These are phyloP conservation scores for Drosophila sulfurigaster DNA, from an alignment of 1,140 invertebrate genomes.

Conservation along the genomic window DNA sequence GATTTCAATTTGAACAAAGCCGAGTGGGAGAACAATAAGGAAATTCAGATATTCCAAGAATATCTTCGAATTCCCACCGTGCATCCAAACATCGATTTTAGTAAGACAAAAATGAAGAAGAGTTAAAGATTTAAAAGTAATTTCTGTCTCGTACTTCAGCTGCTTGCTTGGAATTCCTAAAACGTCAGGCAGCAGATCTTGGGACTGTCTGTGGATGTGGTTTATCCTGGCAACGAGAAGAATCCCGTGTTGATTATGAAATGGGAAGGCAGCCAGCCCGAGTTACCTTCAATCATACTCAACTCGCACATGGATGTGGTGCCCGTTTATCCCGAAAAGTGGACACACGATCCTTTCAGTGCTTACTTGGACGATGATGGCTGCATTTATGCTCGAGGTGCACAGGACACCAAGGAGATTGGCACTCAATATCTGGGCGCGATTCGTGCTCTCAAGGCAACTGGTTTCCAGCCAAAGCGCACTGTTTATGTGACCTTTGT, in stretches of 20 bases:
- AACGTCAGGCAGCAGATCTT: conserved; percentile 26
- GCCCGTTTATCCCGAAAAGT: conserved; percentile 90
- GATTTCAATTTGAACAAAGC: conserved; percentile 28
- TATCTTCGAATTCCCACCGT: conserved; percentile 93
- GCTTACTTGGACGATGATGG: conserved; percentile 91
- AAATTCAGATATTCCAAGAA: conserved; percentile 91
- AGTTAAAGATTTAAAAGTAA: neutral
- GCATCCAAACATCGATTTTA: conserved; percentile 93
- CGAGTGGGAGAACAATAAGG: conserved; percentile 86
- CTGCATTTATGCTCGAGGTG: conserved; percentile 92
- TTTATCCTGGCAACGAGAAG: conserved; percentile 29
- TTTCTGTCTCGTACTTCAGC: conserved; percentile 18
- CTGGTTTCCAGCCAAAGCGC: conserved; percentile 87
- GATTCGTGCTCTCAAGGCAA: conserved; percentile 87
- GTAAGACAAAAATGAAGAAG: conserved; percentile 85
- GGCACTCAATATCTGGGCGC: conserved; percentile 90
- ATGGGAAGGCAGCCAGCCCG: conserved; percentile 90
- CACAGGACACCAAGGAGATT: conserved; percentile 93
- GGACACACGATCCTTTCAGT: conserved; percentile 89
- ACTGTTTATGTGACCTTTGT: conserved; percentile 92
- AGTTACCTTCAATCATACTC: conserved; percentile 89
- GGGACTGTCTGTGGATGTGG: conserved; percentile 28
- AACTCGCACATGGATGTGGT: conserved; percentile 88
- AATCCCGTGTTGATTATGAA: conserved; percentile 87
- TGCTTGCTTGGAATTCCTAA: conserved; percentile 48